Conservation (phyloP, 2,888 invertebrate species). For the Spodoptera littoralis region DNA sequence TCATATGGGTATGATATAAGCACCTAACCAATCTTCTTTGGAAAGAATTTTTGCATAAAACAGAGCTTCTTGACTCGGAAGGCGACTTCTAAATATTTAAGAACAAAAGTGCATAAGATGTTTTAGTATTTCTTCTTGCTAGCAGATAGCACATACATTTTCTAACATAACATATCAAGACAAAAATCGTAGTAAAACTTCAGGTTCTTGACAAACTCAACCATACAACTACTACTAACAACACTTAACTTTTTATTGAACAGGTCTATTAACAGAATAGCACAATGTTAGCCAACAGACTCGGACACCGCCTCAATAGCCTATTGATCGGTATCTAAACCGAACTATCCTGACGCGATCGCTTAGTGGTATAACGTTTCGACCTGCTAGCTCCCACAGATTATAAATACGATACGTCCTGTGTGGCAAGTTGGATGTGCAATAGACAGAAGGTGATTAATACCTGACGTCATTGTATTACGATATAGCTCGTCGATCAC, state of each 20-base stretch:
- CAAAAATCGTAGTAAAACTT: background rate
- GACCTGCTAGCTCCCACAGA: constrained; percentile 35
- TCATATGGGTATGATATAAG: no score
- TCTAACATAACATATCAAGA: no score
- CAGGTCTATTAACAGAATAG: constrained; percentile 33
- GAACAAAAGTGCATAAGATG: no score
- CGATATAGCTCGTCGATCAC: constrained; percentile 25
- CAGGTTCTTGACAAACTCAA: background rate
- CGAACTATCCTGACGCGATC: constrained; percentile 49
- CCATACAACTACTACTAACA: background rate
- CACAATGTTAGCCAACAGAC: constrained; percentile 39
- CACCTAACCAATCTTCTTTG: no score
- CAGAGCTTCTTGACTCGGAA: no score
- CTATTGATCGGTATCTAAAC: constrained; percentile 55
- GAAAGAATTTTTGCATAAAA: no score
- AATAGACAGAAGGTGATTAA: constrained; percentile 39
- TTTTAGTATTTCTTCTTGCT: no score
- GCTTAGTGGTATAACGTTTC: constrained; percentile 52
- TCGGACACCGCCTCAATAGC: constrained; percentile 43
- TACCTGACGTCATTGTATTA: constrained; percentile 40
- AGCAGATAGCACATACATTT: no score
- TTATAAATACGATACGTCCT: constrained; percentile 53
- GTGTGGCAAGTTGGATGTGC: constrained; percentile 18
- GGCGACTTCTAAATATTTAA: no score
- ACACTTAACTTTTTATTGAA: background rate